phyloP scores from a whole-genome alignment of 1,140 invertebrate genomes.

The Andricus grossulariae region DNA sequence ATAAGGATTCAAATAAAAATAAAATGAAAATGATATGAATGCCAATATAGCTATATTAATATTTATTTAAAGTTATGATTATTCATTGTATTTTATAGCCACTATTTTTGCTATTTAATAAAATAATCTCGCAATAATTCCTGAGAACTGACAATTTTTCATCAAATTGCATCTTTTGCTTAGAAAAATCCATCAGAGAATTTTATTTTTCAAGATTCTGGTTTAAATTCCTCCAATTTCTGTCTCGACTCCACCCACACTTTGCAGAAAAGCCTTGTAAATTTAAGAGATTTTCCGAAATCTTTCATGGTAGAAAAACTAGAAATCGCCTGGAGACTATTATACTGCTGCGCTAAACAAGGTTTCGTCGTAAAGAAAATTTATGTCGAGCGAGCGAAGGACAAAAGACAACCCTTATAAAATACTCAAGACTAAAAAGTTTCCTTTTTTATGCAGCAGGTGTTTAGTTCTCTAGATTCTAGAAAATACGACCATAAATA shows the following conservation, averaged over 20 bases:
- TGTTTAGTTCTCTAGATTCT: constrained; percentile 5
- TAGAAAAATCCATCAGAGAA: too few relatives aligned
- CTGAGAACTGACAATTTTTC: too few relatives aligned
- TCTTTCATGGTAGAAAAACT: constrained; percentile 32
- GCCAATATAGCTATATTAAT: too few relatives aligned
- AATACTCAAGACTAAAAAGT: constrained; percentile 19
- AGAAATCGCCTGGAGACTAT: constrained; percentile 18
- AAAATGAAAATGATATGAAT: too few relatives aligned
- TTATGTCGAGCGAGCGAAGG: constrained; percentile 45
- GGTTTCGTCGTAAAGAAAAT: constrained; percentile 44
- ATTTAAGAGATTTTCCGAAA: constrained; percentile 37
- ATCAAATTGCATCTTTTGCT: too few relatives aligned
- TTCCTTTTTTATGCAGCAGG: constrained; percentile 34
- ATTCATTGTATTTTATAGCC: too few relatives aligned
- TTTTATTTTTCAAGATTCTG: not conserved
- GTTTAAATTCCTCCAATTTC: not conserved
- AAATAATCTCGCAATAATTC: too few relatives aligned
- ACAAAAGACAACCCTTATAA: constrained; percentile 43
- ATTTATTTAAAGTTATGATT: too few relatives aligned
- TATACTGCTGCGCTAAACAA: constrained; percentile 35
- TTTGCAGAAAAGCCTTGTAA: constrained; percentile 13
- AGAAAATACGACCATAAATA: not conserved
- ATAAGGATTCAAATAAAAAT: too few relatives aligned
- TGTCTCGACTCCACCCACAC: not conserved
- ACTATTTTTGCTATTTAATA: too few relatives aligned